A percentile compares a stretch with the other conserved stretches of the same genome.
phyloP scores from a whole-genome alignment of 2,797 vertebrate genomes.

The Alca torda region DNA sequence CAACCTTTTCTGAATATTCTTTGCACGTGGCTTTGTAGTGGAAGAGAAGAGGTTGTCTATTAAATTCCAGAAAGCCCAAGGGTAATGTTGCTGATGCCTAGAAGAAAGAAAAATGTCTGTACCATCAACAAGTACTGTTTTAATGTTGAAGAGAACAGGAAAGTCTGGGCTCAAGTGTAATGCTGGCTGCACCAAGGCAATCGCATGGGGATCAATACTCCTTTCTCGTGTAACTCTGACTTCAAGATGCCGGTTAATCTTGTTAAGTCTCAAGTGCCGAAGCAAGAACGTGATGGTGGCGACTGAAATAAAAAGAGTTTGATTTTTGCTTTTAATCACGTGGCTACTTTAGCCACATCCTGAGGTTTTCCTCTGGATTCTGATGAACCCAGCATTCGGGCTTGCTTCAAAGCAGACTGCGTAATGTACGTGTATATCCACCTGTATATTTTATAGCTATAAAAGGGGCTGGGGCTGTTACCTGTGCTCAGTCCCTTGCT shows the following conservation, averaged over 20 bases:
- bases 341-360: not conserved
- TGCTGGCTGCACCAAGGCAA: not conserved
- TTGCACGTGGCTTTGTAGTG: not conserved
- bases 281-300: not conserved
- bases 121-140: not conserved
- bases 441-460: not conserved
- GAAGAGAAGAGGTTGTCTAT: not conserved
- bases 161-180: not conserved
- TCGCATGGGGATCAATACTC: rapidly evolving
- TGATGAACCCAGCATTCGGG: not conserved
- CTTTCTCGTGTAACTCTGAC: not conserved
- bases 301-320: not conserved
- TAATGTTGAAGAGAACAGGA: not conserved
- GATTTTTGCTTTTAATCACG: not conserved
- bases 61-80: not conserved
- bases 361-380: not conserved
- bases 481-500: not conserved
- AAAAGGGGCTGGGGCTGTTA: not conserved
- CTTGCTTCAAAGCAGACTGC: not conserved
- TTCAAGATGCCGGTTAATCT: not conserved
- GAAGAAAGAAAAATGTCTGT: not conserved
- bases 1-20: not conserved
- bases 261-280: not conserved
- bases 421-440: not conserved
- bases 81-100: rapidly evolving